Percentiles rank a stretch among this genome's conserved stretches.
These are phyloP conservation scores for Nycticorax nycticorax DNA, from an alignment of 2,113 vertebrate species.

Conservation along the genomic window DNA sequence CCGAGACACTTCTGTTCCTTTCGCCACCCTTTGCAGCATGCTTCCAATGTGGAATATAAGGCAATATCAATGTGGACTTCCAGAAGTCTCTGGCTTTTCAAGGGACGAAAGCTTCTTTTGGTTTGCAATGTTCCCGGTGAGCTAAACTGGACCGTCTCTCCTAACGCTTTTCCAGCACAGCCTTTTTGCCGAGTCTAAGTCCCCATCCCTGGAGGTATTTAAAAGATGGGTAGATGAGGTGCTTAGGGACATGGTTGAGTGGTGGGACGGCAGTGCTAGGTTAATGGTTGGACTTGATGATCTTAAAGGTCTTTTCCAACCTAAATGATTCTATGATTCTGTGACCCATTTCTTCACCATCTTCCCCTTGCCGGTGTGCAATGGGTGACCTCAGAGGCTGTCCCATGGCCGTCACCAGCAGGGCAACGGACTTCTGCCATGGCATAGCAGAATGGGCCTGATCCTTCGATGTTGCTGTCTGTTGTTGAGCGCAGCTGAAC, in stretches of 20 bases:
- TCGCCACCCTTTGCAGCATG: neutral
- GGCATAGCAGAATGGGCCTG: neutral
- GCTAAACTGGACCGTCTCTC: neutral
- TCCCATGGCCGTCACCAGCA: neutral
- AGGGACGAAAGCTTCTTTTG: neutral
- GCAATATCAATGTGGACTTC: neutral
- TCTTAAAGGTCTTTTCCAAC: no score
- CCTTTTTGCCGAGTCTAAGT: neutral
- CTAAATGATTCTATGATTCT: no score
- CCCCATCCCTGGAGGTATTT: no score
- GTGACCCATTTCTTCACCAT: neutral
- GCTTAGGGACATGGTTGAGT: no score
- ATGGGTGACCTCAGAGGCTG: neutral
- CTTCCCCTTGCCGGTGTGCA: neutral
- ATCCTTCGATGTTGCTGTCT: neutral
- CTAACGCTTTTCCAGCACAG: neutral
- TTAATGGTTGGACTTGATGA: no score
- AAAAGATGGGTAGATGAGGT: no score
- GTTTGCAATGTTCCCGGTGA: neutral
- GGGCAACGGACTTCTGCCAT: neutral
- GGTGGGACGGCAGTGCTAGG: no score
- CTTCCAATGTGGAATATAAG: neutral
- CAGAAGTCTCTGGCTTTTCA: neutral
- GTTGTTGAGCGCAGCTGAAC: neutral
- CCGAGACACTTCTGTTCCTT: neutral